Conservation (phyloP, 2,797 vertebrate species). For the Eulemur coronatus region DNA sequence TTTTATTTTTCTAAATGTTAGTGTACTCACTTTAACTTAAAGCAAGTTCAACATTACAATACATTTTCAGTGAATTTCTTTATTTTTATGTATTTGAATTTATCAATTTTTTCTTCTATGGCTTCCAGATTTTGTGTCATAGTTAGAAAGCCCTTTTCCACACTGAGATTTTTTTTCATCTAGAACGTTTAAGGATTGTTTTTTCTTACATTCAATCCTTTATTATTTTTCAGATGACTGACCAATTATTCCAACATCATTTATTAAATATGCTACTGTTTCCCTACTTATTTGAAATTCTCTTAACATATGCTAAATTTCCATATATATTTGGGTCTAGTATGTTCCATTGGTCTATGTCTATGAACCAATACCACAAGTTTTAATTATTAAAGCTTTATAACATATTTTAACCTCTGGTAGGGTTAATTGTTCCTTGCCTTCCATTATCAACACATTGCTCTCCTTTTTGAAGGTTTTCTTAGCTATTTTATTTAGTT, state of each 20-base stretch:
- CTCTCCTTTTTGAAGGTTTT: not conserved
- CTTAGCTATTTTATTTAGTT: slow-evolving; percentile 14
- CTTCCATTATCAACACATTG: not conserved
- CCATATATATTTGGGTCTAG: not conserved
- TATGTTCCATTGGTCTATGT: not conserved
- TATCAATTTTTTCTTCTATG: not conserved
- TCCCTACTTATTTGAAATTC: not conserved
- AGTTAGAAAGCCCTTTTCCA: not conserved
- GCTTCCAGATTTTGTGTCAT: not conserved
- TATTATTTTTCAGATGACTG: not conserved
- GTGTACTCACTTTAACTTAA: not conserved
- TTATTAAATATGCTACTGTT: not conserved
- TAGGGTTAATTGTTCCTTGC: not conserved
- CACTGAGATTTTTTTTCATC: not conserved
- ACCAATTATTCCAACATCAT: not conserved
- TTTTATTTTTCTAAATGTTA: not conserved
- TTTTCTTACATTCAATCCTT: not conserved
- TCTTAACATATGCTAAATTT: not conserved
- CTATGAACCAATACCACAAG: not conserved
- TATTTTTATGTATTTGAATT: not conserved
- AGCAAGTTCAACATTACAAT: not conserved
- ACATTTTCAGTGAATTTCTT: not conserved
- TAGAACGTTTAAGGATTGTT: not conserved
- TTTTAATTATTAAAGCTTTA: not conserved
- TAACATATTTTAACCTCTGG: not conserved